Base-by-base conservation (phyloP, 2,888 invertebrate genomes). In the Dryobotodes eremita region DNA sequence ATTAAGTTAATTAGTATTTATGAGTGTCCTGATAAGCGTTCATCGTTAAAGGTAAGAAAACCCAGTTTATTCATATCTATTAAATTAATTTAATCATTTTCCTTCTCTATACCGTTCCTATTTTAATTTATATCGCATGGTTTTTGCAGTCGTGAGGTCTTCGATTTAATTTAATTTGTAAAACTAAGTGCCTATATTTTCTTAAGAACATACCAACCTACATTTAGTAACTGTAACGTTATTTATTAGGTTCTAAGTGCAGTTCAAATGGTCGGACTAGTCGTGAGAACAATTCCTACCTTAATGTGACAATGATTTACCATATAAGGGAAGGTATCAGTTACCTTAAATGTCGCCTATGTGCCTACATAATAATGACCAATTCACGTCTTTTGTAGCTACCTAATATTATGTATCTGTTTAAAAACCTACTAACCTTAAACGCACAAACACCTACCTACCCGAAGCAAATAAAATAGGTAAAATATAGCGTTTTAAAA, bases 221-320 rank as follows among this genome's bases (percentile, higher is more conserved):
- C 72, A 75, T 61, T 75, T 36, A 68, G 61, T 66, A 85, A 66
- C 65, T 61, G 70, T 85, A n/a, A 26, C 1, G 17, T 61, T 82
- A 69, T 82, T 82, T 79, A 66, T 71, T 69, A 84, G 55, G 42
- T 79, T 36, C 55, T 74, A 57, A 79, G 57, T 68, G 46, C 50
- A 42, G 81, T 84, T 81, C 66, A 81, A 81, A 82, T 26, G 68
- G 59, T 81, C 65, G 64, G 31, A 10, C 53, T 57, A 71, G 79
- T 84, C 84, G 81, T 75, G 85, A 85, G 81, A 75, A 80, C 70
- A 80, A 64, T 75, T 57, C 70, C 46, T 71, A 75, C 66, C 66
- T 59, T 71, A 71, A 59, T 71, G 46, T 53, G 50, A 46, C n/a
- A 2, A n/a, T 85, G 70, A 80, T 75, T 80, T 85, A 57, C 66